phyloP scores from a whole-genome alignment of 2,888 invertebrate genomes.

The Lasioglossum oenotherae region DNA sequence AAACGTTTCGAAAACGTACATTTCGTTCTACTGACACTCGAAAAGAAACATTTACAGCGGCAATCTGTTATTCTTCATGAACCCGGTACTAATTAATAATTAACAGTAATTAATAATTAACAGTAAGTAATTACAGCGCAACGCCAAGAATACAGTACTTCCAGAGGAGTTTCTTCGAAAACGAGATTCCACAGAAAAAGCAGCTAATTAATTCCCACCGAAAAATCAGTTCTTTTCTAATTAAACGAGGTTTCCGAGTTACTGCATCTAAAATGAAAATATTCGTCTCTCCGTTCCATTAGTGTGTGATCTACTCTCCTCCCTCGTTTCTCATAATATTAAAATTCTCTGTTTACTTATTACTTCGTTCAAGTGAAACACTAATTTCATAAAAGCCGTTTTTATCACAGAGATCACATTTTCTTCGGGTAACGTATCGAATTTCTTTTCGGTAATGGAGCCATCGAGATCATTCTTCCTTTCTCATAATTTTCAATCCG shows the following conservation, averaged over 20 bases:
- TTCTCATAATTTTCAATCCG: slow-evolving; percentile 21
- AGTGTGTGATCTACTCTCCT: not conserved
- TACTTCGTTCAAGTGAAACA: not conserved
- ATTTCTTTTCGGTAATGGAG: not conserved
- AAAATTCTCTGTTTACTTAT: slow-evolving; percentile 1
- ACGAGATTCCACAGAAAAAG: not conserved
- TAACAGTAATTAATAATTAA: slow-evolving; percentile 4
- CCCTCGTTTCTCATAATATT: not conserved
- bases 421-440: not conserved
- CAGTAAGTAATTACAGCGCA: slow-evolving; percentile 3
- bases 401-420: not conserved
- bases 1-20: not conserved
- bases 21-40: not conserved
- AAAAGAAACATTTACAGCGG: not conserved
- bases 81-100: not conserved
- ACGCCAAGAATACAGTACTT: not conserved
- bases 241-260: not conserved
- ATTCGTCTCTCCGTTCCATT: not conserved
- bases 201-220: too few relatives aligned
- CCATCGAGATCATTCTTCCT: slow-evolving; percentile 1
- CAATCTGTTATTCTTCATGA: not conserved
- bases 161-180: not conserved
- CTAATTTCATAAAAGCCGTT: not conserved
- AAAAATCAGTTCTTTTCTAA: slow-evolving; percentile 1
- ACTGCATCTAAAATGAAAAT: not conserved